phyloP scores from a whole-genome alignment of 1,140 invertebrate species.

The Globodera ellingtonae region DNA sequence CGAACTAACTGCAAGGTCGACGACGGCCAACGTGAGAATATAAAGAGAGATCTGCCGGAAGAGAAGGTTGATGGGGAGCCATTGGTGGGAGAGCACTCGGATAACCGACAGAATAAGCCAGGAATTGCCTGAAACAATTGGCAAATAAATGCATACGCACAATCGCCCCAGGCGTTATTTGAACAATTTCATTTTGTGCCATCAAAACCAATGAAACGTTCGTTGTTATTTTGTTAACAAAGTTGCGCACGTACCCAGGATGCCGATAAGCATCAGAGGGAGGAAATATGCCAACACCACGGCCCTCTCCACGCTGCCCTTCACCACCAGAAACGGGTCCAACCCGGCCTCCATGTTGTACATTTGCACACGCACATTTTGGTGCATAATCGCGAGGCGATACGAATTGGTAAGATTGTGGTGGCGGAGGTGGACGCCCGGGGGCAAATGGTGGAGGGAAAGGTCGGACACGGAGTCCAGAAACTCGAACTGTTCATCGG shows the following conservation, averaged over 20 bases:
- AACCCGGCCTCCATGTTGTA: slow-evolving; percentile 2
- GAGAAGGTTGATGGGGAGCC: slow-evolving; percentile 42
- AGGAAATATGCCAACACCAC: slow-evolving; percentile 44
- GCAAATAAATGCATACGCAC: too few relatives aligned
- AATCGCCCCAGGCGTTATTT: too few relatives aligned
- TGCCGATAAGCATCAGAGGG: slow-evolving; percentile 50
- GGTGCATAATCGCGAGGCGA: neutral
- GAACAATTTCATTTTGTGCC: too few relatives aligned
- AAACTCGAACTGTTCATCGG: neutral
- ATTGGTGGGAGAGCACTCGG: slow-evolving; percentile 31
- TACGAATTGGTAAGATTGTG: neutral
- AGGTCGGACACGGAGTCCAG: neutral
- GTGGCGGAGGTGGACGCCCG: neutral
- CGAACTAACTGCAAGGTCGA: slow-evolving; percentile 44
- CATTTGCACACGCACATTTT: neutral
- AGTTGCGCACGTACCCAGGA: neutral
- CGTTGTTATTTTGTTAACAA: too few relatives aligned
- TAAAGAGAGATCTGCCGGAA: slow-evolving; percentile 47
- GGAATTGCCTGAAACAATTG: slow-evolving; percentile 35
- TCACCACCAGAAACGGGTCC: neutral
- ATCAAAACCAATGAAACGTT: too few relatives aligned
- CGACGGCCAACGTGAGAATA: slow-evolving; percentile 44
- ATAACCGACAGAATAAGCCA: slow-evolving; percentile 48
- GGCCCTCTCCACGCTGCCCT: slow-evolving; percentile 24
- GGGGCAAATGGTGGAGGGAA: neutral